Percentiles rank a stretch among this genome's conserved stretches.
phyloP scores from a whole-genome alignment of 1,140 invertebrate genomes.

The Drosophila pachea region DNA sequence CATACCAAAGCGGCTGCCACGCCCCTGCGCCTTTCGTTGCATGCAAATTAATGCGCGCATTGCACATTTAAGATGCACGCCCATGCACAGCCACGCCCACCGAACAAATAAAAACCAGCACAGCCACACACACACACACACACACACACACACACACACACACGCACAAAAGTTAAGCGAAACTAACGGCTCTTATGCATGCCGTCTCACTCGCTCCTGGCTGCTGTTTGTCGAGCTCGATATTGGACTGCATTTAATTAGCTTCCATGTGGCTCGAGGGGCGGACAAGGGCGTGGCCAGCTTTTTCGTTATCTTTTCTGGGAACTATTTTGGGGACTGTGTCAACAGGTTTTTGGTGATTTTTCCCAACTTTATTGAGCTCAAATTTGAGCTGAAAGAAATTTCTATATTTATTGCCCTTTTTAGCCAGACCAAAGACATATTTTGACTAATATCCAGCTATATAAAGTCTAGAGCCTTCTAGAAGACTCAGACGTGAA shows the following conservation, averaged over 20 bases:
- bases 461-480: no score
- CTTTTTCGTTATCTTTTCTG: neutral
- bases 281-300: neutral
- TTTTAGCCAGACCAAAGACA: no score
- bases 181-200: slow-evolving; percentile 49
- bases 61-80: slow-evolving; percentile 36
- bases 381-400: no score
- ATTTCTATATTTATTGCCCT: no score
- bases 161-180: slow-evolving; percentile 37
- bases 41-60: slow-evolving; percentile 31
- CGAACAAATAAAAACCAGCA: neutral
- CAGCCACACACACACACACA: slow-evolving; percentile 9
- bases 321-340: no score
- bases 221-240: slow-evolving; percentile 10
- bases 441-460: no score
- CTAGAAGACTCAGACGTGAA: no score
- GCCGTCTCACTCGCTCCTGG: neutral
- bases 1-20: slow-evolving; percentile 11
- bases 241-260: slow-evolving; percentile 13
- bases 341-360: no score
- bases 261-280: neutral
- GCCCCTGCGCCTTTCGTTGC: slow-evolving; percentile 1
- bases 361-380: no score
- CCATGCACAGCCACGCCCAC: slow-evolving; percentile 11
- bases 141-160: slow-evolving; percentile 25